Conservation (phyloP, 1,140 invertebrate species). For the Drosophila albomicans region DNA sequence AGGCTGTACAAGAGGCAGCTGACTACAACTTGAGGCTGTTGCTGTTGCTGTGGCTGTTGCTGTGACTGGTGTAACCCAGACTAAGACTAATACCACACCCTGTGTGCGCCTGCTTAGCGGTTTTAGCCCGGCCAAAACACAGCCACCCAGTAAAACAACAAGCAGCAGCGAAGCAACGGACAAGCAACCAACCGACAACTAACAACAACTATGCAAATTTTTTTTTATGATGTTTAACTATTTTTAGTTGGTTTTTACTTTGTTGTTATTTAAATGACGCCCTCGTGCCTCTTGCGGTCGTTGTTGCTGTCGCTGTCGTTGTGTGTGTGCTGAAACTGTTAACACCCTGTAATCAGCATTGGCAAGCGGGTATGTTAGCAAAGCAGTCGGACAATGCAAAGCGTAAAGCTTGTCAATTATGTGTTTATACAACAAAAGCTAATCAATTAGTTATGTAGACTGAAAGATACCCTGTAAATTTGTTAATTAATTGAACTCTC, state of each 20-base stretch:
- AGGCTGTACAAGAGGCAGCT: slow-evolving; percentile 44
- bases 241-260: slow-evolving; percentile 75
- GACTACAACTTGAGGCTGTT: slow-evolving; percentile 1
- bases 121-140: slow-evolving; percentile 9
- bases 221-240: slow-evolving; percentile 79
- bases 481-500: neutral
- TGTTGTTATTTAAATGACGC: slow-evolving; percentile 81
- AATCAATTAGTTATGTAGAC: neutral
- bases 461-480: too few relatives aligned
- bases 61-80: slow-evolving; percentile 29
- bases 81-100: slow-evolving; percentile 60
- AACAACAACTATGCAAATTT: slow-evolving; percentile 80
- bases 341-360: slow-evolving; percentile 12
- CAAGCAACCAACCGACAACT: slow-evolving; percentile 45
- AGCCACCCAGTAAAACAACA: neutral
- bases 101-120: slow-evolving; percentile 39
- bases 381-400: neutral
- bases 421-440: neutral
- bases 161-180: neutral
- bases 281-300: slow-evolving; percentile 45
- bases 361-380: neutral
- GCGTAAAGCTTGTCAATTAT: neutral
- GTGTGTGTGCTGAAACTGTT: slow-evolving; percentile 62
- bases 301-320: slow-evolving; percentile 25
- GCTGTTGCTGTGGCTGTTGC: slow-evolving; percentile 36